Percentiles rank a stretch among this genome's conserved stretches.
Conservation (phyloP, 2,797 vertebrate species). For the Lycodopsis pacificus region DNA sequence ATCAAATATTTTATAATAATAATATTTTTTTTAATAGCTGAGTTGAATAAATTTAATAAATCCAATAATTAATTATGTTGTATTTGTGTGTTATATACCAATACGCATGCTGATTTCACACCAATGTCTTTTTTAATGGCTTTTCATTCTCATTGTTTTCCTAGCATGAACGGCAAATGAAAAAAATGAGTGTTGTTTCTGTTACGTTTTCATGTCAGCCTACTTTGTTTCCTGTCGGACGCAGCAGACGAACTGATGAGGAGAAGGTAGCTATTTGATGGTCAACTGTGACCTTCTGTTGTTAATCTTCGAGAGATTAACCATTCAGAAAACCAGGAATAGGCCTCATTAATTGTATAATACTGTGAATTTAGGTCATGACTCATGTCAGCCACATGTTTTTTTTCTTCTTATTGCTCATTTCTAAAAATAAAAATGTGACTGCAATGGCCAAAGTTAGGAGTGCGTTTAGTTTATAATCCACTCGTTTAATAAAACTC, state of each 20-base stretch:
- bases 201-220: background rate
- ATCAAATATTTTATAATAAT: background rate
- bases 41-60: background rate
- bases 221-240: no score
- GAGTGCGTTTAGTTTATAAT: background rate
- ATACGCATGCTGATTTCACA: background rate
- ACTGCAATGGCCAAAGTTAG: background rate
- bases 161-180: background rate
- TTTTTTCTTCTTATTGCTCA: background rate
- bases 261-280: background rate
- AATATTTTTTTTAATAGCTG: background rate
- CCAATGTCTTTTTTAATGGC: background rate
- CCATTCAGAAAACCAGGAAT: background rate
- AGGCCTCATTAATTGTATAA: background rate
- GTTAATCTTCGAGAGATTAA: constrained; percentile 19
- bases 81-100: background rate
- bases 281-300: background rate
- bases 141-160: background rate
- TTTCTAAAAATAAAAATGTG: background rate
- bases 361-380: background rate
- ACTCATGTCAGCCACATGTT: background rate
- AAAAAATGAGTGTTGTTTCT: background rate
- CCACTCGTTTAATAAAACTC: background rate
- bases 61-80: background rate
- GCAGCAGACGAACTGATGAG: background rate